phyloP scores from a whole-genome alignment of 2,113 vertebrate genomes.

The Colius striatus region DNA sequence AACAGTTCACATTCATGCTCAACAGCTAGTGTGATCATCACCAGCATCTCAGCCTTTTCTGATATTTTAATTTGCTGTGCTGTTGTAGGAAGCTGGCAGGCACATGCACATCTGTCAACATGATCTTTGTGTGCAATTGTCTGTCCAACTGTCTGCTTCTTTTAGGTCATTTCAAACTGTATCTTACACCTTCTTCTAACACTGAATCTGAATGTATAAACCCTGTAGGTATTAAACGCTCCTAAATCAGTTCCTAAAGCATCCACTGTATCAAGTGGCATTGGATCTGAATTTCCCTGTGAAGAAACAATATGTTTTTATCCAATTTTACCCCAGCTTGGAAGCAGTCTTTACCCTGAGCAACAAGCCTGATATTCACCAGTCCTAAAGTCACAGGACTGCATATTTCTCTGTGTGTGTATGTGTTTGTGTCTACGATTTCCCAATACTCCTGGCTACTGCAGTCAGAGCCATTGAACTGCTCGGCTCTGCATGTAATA shows the following conservation, averaged over 20 bases:
- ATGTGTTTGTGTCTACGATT: slow-evolving; percentile 63
- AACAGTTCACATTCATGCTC: background rate
- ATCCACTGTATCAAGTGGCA: background rate
- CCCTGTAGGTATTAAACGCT: background rate
- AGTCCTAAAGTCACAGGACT: slow-evolving; percentile 24
- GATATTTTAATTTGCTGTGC: background rate
- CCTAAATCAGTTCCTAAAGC: background rate
- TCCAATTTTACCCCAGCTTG: background rate
- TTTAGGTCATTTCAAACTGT: background rate
- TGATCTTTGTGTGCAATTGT: background rate
- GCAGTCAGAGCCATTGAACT: slow-evolving; percentile 34
- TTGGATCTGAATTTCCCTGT: background rate
- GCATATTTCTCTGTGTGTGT: slow-evolving; percentile 34
- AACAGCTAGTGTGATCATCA: background rate
- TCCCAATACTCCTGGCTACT: slow-evolving; percentile 67
- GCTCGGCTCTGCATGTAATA: slow-evolving; percentile 63
- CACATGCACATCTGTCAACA: background rate
- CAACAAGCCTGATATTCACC: background rate
- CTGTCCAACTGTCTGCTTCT: background rate
- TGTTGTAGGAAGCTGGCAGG: too few species aligned
- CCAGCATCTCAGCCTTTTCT: background rate
- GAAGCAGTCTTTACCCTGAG: background rate
- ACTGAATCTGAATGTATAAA: background rate
- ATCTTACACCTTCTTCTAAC: background rate
- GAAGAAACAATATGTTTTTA: background rate